Conservation (phyloP, 2,113 vertebrate species). For the Oenanthe oenanthe region DNA sequence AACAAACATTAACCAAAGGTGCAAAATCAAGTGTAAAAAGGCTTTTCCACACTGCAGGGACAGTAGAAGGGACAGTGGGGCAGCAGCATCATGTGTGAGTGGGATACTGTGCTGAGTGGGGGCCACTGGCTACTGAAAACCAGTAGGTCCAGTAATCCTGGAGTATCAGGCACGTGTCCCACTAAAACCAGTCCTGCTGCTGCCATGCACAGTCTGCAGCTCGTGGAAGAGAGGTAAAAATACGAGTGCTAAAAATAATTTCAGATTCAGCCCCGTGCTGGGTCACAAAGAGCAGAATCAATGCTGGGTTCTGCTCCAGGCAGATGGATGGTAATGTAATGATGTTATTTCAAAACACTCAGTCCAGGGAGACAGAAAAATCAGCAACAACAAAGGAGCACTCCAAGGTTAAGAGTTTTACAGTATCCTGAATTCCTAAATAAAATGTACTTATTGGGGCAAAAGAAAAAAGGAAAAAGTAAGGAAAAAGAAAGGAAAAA, state of each 20-base stretch:
- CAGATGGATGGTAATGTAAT: not conserved
- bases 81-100: not conserved
- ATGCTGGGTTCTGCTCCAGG: not conserved
- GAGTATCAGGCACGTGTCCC: not conserved
- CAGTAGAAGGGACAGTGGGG: not conserved
- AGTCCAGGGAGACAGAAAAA: not conserved
- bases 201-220: not conserved
- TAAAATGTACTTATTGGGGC: not conserved
- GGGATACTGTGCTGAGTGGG: not conserved
- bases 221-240: not conserved
- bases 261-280: not conserved
- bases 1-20: not conserved
- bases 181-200: not conserved
- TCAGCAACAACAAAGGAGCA: not conserved
- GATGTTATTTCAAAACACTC: not conserved
- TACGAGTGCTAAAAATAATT: not conserved
- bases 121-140: not conserved
- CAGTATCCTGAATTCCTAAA: not conserved
- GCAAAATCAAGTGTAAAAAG: not conserved
- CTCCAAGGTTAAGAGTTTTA: not conserved
- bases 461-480: not conserved
- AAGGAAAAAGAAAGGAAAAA: not conserved
- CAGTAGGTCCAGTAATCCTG: rapidly evolving
- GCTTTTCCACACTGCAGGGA: not conserved
- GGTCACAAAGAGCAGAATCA: not conserved